These are phyloP conservation scores for Hemicrepidius hirtus DNA, from an alignment of 2,888 invertebrate genomes.

Conservation along the genomic window DNA sequence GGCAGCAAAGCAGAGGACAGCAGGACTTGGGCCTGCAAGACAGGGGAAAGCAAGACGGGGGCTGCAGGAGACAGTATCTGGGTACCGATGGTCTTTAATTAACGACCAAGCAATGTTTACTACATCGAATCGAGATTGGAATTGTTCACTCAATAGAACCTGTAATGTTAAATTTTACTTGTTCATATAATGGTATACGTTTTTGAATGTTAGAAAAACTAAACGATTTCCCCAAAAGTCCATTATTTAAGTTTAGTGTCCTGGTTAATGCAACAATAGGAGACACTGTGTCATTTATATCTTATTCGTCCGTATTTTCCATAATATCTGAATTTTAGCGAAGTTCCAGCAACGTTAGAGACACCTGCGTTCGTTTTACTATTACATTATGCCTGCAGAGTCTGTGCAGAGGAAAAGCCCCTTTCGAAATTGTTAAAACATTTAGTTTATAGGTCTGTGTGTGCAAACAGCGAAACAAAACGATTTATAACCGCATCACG, in stretches of 20 bases:
- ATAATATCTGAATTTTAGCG: conserved; percentile 51
- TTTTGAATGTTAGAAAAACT: no score
- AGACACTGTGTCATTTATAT: conserved; percentile 29
- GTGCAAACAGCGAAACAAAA: conserved; percentile 39
- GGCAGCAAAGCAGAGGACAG: no score
- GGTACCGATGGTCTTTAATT: no score
- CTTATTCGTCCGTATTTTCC: conserved; percentile 30
- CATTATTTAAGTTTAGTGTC: neutral
- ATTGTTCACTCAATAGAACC: no score
- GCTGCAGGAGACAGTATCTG: no score
- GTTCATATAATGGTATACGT: no score
- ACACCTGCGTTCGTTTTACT: conserved; percentile 52
- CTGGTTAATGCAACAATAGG: neutral
- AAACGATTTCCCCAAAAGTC: neutral
- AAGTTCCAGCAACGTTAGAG: conserved; percentile 45
- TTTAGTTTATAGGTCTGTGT: conserved; percentile 43
- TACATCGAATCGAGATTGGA: no score
- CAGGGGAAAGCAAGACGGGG: no score
- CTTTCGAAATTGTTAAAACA: conserved; percentile 45
- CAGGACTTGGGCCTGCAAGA: no score
- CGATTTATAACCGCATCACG: conserved; percentile 49
- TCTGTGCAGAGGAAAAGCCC: conserved; percentile 16
- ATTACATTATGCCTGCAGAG: conserved; percentile 33
- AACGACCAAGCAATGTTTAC: no score
- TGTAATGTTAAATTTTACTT: no score